Percentiles rank a stretch among this genome's conserved stretches.
Evolutionary conservation across 2,797 vertebrate genomes (phyloP).

Genomic region (Taeniopygia guttata): DNA sequence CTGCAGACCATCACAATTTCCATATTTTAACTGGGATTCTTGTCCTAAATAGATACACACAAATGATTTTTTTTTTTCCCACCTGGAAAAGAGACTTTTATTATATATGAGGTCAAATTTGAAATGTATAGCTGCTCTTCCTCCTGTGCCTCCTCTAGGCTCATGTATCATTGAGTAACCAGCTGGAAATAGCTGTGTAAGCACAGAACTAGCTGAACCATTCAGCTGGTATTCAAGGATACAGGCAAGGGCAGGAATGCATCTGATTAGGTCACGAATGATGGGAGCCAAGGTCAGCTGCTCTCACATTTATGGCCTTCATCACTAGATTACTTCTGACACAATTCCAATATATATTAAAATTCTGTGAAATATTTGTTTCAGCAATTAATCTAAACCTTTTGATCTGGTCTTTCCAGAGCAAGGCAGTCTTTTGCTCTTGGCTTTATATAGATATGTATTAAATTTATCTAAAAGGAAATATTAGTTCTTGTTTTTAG

Average conservation of each 20-base stretch:
- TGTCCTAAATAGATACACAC: not conserved
- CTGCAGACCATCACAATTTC: not conserved
- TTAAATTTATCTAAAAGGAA: not conserved
- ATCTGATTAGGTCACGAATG: not conserved
- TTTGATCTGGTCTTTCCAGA: not conserved
- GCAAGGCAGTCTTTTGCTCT: not conserved
- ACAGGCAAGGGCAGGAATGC: not conserved
- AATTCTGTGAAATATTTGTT: not conserved
- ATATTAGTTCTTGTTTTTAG: not conserved
- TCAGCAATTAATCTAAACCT: not conserved
- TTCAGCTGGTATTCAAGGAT: not conserved
- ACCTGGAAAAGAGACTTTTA: not conserved
- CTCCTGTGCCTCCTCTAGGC: not conserved
- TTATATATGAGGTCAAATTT: not conserved
- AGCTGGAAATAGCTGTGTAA: constrained; percentile 30
- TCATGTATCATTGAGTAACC: not conserved
- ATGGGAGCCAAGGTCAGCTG: not conserved
- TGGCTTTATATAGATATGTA: not conserved
- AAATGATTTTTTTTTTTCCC: not conserved
- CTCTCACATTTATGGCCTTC: not conserved
- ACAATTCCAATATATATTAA: not conserved
- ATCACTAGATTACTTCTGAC: not conserved
- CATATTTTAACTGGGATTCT: not conserved
- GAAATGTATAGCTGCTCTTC: not conserved
- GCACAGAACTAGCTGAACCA: not conserved